Evolutionary conservation across 2,797 vertebrate species (phyloP), one percentile per base, ranked within the genome.

Genomic region (Helicolenus hilgendorfi): DNA sequence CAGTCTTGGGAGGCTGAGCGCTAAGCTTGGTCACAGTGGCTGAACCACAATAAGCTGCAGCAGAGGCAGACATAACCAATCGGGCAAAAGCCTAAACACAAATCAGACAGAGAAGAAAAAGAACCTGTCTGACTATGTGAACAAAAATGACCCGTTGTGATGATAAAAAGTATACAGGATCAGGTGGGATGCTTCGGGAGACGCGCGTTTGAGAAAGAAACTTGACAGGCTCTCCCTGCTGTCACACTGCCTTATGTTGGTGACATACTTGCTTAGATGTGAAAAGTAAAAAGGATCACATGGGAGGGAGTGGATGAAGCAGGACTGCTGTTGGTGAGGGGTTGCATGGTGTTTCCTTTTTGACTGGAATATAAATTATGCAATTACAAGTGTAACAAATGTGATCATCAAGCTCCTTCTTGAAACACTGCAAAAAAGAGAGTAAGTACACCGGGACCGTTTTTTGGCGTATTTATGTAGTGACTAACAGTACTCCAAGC

Each of bases 1-100:
- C 94, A 91, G 84, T 86, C 71, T 83, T 81, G 41, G 85, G 74
- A 85, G 65, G 88, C 84, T 86, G 81, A 89, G 89, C 20, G n/a
- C 60, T 78, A 9, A 89, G 85, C 89, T 76, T 59, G 81, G 86
- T 92, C 89, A 89, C 84, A 81, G 84, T 76, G 81, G 84, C 83
- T 88, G 81, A 86, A 88, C 84, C 82, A 81, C 59, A 92, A 86
- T 81, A 79, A 84, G 84, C 78, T 79, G 72, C 73, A 64, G 58
- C 7, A 26, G n/a, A 78, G 35, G 70, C 49, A 86, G 69, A 83
- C 88, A 77, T 84, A 83, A 78, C 64, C 88, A 87, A 84, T 89
- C 71, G 49, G 62, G 36, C 10, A 38, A 49, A 71, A 72, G 4
- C 55, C 49, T 22, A 22, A 86, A 79, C 26, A 70, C 5, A 56